Evolutionary conservation across 2,888 invertebrate genomes (phyloP).

Genomic region (Synergus laeviventris): DNA sequence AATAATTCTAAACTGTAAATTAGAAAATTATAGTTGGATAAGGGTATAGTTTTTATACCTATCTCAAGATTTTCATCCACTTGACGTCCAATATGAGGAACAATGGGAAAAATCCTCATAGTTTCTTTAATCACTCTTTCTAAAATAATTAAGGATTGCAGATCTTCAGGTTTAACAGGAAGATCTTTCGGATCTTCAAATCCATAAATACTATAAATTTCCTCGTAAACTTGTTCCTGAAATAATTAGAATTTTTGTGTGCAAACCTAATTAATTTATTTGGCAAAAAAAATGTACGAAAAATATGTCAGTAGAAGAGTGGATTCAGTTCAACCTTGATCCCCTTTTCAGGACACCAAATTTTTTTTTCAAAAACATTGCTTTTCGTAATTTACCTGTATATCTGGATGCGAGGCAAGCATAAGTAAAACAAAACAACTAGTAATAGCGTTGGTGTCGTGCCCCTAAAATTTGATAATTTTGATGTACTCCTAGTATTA

Average conservation of each 20-base stretch:
- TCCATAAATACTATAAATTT: slow-evolving; percentile 77
- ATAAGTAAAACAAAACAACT: slow-evolving; percentile 57
- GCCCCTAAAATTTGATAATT: slow-evolving; percentile 52
- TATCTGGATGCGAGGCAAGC: slow-evolving; percentile 58
- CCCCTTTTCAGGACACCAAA: too few species aligned
- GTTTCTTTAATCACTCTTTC: slow-evolving; percentile 80
- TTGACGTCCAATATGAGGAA: slow-evolving; percentile 77
- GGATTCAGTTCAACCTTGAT: too few species aligned
- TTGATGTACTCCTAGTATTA: neutral
- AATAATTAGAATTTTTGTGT: neutral
- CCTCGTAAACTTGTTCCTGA: slow-evolving; percentile 72
- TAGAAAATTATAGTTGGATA: too few species aligned
- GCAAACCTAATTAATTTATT: too few species aligned
- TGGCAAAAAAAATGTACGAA: neutral
- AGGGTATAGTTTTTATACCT: slow-evolving; percentile 65
- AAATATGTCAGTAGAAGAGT: too few species aligned
- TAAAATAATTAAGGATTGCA: slow-evolving; percentile 78
- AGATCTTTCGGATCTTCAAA: slow-evolving; percentile 68
- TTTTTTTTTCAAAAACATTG: too few species aligned
- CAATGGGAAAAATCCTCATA: slow-evolving; percentile 79
- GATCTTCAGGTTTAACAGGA: slow-evolving; percentile 76
- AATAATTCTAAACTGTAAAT: too few species aligned
- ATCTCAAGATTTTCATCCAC: slow-evolving; percentile 77
- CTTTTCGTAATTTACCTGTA: slow-evolving; percentile 53
- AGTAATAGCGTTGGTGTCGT: slow-evolving; percentile 58